Conservation (phyloP, 37 sponge, comb jelly and placozoan species). For the Haliclona indistincta region DNA sequence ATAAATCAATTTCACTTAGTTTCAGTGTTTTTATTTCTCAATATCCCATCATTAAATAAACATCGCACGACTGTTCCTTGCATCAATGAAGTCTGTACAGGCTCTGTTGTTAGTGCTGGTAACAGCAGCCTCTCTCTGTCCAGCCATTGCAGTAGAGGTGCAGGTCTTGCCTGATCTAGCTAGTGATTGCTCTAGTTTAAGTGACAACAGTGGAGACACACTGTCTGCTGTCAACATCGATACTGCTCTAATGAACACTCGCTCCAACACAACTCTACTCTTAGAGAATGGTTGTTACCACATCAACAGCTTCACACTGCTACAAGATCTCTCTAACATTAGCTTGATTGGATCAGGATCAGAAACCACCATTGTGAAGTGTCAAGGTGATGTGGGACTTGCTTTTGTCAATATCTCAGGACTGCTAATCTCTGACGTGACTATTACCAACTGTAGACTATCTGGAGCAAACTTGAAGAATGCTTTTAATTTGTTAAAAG, state of each 20-base stretch:
- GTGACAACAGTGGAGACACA: background rate
- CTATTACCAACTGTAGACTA: background rate
- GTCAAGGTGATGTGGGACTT: background rate
- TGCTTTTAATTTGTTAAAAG: background rate
- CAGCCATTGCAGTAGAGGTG: no score
- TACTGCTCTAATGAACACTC: no score
- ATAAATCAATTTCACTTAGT: no score
- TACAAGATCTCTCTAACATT: background rate
- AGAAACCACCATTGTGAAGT: background rate
- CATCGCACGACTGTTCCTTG: no score
- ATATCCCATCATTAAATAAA: no score
- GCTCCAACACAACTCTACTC: constrained; percentile 2
- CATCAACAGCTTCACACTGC: background rate
- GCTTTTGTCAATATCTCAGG: background rate
- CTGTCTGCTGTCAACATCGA: background rate
- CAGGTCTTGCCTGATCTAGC: no score
- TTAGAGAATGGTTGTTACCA: background rate
- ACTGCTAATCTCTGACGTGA: background rate
- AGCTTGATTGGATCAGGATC: background rate
- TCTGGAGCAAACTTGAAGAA: background rate
- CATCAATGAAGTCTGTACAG: no score
- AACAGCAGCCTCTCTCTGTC: no score
- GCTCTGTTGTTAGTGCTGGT: no score
- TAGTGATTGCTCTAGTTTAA: no score
- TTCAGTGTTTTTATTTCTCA: no score